Conservation (phyloP, 1,140 invertebrate species). For the Globodera ellingtonae region DNA sequence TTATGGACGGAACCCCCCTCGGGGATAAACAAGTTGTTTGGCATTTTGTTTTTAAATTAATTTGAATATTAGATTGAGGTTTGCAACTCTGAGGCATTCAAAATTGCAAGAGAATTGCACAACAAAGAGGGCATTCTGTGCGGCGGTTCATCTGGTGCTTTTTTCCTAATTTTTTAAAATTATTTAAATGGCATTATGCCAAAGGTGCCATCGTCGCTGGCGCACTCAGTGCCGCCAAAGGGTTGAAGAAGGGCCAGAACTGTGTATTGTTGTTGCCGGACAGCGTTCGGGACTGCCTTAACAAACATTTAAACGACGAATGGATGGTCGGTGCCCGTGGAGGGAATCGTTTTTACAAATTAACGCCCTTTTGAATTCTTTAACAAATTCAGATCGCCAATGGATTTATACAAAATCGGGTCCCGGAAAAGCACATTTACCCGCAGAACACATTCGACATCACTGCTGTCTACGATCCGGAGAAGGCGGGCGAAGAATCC, state of each 20-base stretch:
- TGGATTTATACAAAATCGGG: not conserved
- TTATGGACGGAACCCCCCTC: slow-evolving; percentile 71
- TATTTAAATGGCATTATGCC: not conserved
- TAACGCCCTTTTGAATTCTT: slow-evolving; percentile 67
- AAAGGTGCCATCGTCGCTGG: slow-evolving; percentile 76
- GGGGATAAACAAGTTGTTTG: slow-evolving; percentile 70
- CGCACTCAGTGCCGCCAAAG: slow-evolving; percentile 79
- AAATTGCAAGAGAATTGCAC: slow-evolving; percentile 81
- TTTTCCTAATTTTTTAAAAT: not conserved
- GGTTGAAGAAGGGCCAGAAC: slow-evolving; percentile 79
- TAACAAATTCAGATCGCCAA: slow-evolving; percentile 2
- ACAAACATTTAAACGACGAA: slow-evolving; percentile 86
- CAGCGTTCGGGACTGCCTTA: slow-evolving; percentile 90
- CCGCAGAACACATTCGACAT: not conserved
- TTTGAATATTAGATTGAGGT: slow-evolving; percentile 21
- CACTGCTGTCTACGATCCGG: slow-evolving; percentile 33
- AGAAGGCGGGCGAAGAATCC: slow-evolving; percentile 25
- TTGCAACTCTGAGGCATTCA: slow-evolving; percentile 78
- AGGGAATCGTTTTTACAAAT: slow-evolving; percentile 69
- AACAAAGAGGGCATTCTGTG: slow-evolving; percentile 87
- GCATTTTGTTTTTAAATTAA: slow-evolving; percentile 1
- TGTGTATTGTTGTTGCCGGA: slow-evolving; percentile 90
- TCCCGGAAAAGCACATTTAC: not conserved
- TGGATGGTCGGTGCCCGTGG: slow-evolving; percentile 80
- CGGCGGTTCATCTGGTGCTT: slow-evolving; percentile 72